Base-by-base conservation (phyloP, 2,797 vertebrate genomes). In the Perodicticus potto region DNA sequence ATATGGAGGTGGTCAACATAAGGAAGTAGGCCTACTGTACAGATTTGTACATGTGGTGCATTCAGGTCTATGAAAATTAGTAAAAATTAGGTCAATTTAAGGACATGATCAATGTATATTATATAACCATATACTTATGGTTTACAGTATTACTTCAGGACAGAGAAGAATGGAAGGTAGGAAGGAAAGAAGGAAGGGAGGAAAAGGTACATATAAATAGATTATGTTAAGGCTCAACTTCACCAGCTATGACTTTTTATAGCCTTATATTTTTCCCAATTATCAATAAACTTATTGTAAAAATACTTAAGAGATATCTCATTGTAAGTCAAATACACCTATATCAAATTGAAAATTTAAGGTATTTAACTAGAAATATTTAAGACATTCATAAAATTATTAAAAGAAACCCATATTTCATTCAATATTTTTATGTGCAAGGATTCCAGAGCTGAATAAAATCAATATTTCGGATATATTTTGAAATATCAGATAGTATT, bases 391-490 rank as follows among this genome's bases (percentile, higher is more conserved):
- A 49, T 90, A 43, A 96, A 94, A 95, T 63, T 63, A 53, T 70
- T 91, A 29, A 49, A n/a, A 63, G 2, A 70, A 89, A 32, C 0
- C n/a, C 22, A 49, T 45, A 94, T 90, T 83, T 88, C 74, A 59
- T 32, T 32, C 17, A 61, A 6, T 27, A 17, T n/a, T 81, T 93
- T 91, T 86, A 29, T 13, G 59, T 86, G 9, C 13, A n/a, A 84
- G 32, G 5, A 90, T 93, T 86, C 7, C 8, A 70, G n/a, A 7
- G 12, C 29, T 57, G 17, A 0, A 90, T 69, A 78, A 84, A 78
- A 53, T 87, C n/a, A 92, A 25, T 80, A 87, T 82, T 96, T 93
- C 34, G 81, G 11, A 67, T 7, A n/a, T 34, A 13, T 82, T 90
- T 92, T 61, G 82, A 96, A 96, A 85, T 70, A 80, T 1, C 27